A percentile compares a stretch with the other conserved stretches of the same genome.
Conservation (phyloP, 2,797 vertebrate genomes). For the Cephalopachus bancanus region DNA sequence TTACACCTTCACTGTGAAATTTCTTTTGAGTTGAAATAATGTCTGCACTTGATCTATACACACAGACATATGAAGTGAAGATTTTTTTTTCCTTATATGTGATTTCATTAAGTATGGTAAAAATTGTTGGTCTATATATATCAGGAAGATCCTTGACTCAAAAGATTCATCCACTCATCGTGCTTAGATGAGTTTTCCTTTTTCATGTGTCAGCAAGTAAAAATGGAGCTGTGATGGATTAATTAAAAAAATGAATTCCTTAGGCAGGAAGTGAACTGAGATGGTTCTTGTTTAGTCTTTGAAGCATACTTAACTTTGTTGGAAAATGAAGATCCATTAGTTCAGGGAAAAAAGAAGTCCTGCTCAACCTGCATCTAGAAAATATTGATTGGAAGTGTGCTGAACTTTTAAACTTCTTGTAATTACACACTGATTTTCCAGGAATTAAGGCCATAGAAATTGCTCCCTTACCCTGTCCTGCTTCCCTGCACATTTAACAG, state of each 20-base stretch:
- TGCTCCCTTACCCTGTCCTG: not conserved
- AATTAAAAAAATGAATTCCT: constrained; percentile 8
- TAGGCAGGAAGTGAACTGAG: not conserved
- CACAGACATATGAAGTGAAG: not conserved
- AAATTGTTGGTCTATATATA: not conserved
- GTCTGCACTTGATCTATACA: not conserved
- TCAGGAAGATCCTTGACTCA: constrained; percentile 29
- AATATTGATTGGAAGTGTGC: constrained; percentile 72
- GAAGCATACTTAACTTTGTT: constrained; percentile 50
- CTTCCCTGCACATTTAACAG: not conserved
- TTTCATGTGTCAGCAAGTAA: constrained; percentile 16
- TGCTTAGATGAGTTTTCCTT: constrained; percentile 11
- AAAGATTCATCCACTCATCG: not conserved
- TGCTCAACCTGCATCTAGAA: constrained; percentile 40
- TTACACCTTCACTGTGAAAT: constrained; percentile 7
- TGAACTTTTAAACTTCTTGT: constrained; percentile 75
- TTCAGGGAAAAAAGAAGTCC: constrained; percentile 49
- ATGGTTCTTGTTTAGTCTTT: constrained; percentile 27
- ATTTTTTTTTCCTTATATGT: not conserved
- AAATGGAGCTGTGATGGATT: constrained; percentile 28
- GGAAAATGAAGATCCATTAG: constrained; percentile 62
- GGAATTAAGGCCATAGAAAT: constrained; percentile 66
- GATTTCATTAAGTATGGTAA: constrained; percentile 47
- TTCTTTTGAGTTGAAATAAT: constrained; percentile 28
- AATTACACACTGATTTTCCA: constrained; percentile 75